Evolutionary conservation across 2,113 vertebrate genomes (phyloP), one percentile per base, ranked within the genome.

Genomic region (Prochilodus magdalenae): DNA sequence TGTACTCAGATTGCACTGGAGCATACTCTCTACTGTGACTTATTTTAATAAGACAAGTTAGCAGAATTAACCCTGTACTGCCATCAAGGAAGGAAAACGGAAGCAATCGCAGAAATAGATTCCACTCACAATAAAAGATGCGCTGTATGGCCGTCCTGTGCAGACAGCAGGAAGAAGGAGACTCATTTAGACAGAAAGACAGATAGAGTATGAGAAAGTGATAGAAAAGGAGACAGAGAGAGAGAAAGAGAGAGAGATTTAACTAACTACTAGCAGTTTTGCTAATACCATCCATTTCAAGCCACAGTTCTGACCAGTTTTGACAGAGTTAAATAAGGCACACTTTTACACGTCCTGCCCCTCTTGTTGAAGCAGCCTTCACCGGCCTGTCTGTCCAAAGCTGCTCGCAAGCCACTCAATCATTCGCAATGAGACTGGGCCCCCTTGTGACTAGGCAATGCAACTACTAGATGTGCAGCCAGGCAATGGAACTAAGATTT

Each of bases 381-480:
- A 63, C 16, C 60, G 40, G 47, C 20, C 77, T 16, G 36, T 26
- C 27, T 30, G 36, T 72, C 69, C 55, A 51, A 40, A 80, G 16
- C 16, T 62, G 69, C 53, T 53, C 40, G 8, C 80, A 53, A 74
- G 51, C 57, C 29, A 44, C 75, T 81, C 73, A 70, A 81, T 82
- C 75, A 79, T 85, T 81, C 75, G 55, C 81, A 65, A 79, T 85
- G 80, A 82, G 53, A 75, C 71, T 66, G 57, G 36, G 84, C 79
- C 84, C 84, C 80, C 84, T 82, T 55, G 84, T 85, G 84, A 82
- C 79, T 53, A 26, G 24, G 63, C 47, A 73, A 75, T 79, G 84
- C 22, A 85, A 85, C 36, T 85, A 59, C 79, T 82, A 69, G 30
- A 49, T 44, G 44, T 36, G 40, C 40, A 29, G 3, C 3, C n/a